phyloP scores from a whole-genome alignment of 2,888 invertebrate species.

The Asteroscopus sphinx region DNA sequence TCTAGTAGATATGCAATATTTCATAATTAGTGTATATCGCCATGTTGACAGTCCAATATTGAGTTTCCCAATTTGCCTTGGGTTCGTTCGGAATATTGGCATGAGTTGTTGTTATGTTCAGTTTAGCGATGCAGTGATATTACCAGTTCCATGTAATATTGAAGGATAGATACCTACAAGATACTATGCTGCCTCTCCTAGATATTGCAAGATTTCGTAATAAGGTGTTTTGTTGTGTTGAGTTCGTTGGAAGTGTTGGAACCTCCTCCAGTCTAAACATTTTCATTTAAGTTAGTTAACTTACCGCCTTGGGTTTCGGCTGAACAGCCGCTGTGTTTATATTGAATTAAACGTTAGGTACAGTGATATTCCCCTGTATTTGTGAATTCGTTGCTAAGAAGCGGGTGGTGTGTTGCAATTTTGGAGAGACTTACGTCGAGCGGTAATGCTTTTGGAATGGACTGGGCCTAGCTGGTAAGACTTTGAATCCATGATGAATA shows the following conservation, averaged over 20 bases:
- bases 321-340: constrained; percentile 5
- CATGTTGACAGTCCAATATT: constrained; percentile 15
- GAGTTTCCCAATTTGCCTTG: constrained; percentile 4
- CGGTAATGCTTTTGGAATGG: too few relatives aligned
- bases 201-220: background rate
- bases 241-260: too few relatives aligned
- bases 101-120: background rate
- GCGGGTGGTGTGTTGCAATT: background rate
- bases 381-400: constrained; percentile 2
- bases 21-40: constrained; percentile 10
- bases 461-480: too few relatives aligned
- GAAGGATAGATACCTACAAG: too few relatives aligned
- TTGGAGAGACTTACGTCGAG: background rate
- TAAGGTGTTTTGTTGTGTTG: too few relatives aligned
- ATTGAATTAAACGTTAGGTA: constrained; percentile 11
- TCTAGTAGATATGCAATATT: background rate
- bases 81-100: background rate
- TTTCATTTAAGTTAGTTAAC: constrained; percentile 10
- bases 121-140: constrained; percentile 1
- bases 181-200: background rate
- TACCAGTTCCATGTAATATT: background rate
- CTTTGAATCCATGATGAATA: too few relatives aligned
- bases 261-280: too few relatives aligned
- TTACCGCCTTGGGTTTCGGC: background rate
- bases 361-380: constrained; percentile 10